Evolutionary conservation across 2,113 vertebrate species (phyloP).

Genomic region (Strix uralensis): DNA sequence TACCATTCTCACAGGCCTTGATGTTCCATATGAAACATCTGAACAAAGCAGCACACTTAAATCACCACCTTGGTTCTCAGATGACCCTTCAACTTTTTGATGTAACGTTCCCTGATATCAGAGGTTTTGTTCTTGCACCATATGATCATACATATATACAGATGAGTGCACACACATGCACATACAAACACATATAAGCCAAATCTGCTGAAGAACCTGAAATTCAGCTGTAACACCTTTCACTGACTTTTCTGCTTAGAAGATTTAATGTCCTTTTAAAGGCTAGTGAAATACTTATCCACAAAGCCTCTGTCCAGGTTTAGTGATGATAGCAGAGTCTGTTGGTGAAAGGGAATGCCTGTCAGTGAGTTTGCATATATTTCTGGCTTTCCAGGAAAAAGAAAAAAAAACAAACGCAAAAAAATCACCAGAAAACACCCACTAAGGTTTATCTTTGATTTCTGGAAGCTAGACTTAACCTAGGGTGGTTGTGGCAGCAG

Average conservation of each 20-base stretch:
- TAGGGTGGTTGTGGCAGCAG: neutral
- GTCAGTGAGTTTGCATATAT: neutral
- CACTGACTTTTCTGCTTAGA: neutral
- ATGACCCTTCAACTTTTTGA: neutral
- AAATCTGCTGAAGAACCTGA: neutral
- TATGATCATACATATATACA: rapidly evolving
- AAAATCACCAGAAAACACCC: neutral
- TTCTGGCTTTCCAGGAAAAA: neutral
- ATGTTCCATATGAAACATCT: neutral
- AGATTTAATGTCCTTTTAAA: neutral
- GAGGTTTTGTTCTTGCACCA: neutral
- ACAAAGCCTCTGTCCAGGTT: neutral
- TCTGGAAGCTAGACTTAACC: neutral
- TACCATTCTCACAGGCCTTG: rapidly evolving
- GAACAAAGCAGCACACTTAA: neutral
- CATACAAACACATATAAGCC: neutral
- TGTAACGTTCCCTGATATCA: neutral
- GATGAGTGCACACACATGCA: rapidly evolving
- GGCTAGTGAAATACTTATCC: neutral
- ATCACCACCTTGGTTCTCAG: neutral
- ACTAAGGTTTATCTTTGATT: neutral
- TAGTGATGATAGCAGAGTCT: neutral
- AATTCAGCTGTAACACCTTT: neutral
- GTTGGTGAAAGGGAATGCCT: neutral
- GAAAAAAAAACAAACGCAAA: too few species aligned